These are phyloP conservation scores for Drosophila suboccidentalis DNA, from an alignment of 2,888 invertebrate genomes.

Conservation along the genomic window DNA sequence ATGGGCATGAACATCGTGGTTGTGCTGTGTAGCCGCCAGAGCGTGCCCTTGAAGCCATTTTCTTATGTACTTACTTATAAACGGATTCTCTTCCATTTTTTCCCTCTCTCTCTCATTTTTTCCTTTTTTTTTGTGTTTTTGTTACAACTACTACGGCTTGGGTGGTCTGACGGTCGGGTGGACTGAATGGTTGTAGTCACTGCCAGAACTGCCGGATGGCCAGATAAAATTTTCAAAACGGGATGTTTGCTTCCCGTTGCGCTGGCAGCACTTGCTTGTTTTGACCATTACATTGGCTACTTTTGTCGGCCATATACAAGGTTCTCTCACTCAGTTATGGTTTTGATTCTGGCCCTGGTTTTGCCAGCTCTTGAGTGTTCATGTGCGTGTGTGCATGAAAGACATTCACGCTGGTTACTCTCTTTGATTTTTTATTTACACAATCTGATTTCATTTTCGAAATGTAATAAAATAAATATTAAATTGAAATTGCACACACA, in stretches of 20 bases:
- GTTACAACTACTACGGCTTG: constrained; percentile 17
- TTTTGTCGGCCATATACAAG: constrained; percentile 58
- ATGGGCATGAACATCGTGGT: constrained; percentile 40
- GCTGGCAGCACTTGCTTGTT: constrained; percentile 59
- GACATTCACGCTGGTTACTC: constrained; percentile 52
- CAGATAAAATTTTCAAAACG: constrained; percentile 73
- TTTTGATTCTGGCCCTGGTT: constrained; percentile 8
- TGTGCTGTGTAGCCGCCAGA: constrained; percentile 54
- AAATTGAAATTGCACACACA: constrained; percentile 44
- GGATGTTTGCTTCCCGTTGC: constrained; percentile 70
- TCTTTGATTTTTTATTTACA: constrained; percentile 63
- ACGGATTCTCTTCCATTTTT: constrained; percentile 56
- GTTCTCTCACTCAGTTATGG: constrained; percentile 5
- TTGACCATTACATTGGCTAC: constrained; percentile 75
- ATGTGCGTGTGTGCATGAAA: constrained; percentile 48
- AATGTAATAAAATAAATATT: constrained; percentile 62
- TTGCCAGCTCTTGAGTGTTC: background rate
- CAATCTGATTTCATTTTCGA: constrained; percentile 66
- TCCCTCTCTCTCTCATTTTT: constrained; percentile 14
- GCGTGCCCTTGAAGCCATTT: constrained; percentile 77
- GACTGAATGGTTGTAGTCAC: constrained; percentile 37
- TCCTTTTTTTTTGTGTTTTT: constrained; percentile 7
- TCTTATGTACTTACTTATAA: constrained; percentile 74
- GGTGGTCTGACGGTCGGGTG: background rate
- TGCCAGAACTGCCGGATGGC: constrained; percentile 57